These are phyloP conservation scores for Hoplias malabaricus DNA, from an alignment of 2,113 vertebrate genomes.

Conservation along the genomic window DNA sequence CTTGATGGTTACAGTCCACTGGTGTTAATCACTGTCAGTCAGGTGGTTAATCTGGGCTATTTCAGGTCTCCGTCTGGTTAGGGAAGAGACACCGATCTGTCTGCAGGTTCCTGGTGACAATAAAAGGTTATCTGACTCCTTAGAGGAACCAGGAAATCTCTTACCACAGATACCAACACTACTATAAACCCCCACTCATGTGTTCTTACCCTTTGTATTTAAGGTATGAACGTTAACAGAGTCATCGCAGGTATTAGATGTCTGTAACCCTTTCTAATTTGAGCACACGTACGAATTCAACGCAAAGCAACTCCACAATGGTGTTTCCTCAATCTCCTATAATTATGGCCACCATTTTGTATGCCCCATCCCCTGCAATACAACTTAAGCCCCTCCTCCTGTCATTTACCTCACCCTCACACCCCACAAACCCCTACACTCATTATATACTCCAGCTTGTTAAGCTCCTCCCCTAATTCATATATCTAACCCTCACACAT, in stretches of 20 bases:
- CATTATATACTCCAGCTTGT: no score
- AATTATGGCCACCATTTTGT: background rate
- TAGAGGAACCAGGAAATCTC: slow-evolving; percentile 20
- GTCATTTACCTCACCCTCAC: background rate
- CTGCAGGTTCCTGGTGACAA: background rate
- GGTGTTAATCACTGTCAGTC: background rate
- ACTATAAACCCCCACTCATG: background rate
- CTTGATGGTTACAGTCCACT: background rate
- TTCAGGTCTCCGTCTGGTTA: background rate
- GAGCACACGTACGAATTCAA: no score
- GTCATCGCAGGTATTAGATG: no score
- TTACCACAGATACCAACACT: background rate
- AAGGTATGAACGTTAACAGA: no score
- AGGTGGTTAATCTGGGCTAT: background rate
- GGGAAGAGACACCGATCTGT: background rate
- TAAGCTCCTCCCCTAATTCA: no score
- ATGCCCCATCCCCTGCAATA: background rate
- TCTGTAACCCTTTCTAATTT: background rate
- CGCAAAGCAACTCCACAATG: no score
- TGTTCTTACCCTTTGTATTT: no score
- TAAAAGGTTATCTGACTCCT: slow-evolving; percentile 13
- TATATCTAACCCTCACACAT: background rate
- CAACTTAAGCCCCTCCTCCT: background rate
- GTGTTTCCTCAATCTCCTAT: background rate
- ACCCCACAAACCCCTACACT: background rate